phyloP scores from a whole-genome alignment of 2,113 vertebrate genomes.

The Cyprinodon tularosa region DNA sequence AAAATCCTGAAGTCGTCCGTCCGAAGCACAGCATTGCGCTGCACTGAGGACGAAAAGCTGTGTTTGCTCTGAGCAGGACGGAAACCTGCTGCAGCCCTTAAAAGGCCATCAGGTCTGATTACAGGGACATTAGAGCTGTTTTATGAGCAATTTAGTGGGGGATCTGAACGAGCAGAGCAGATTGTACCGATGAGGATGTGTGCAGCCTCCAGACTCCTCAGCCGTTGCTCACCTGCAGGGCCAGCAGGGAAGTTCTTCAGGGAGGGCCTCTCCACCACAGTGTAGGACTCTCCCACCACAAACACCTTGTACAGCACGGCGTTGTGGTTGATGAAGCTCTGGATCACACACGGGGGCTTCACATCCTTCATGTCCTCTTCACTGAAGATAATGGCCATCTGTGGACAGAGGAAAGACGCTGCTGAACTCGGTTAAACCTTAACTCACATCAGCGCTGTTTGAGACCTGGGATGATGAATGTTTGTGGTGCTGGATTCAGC shows the following conservation, averaged over 20 bases:
- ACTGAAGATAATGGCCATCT: conserved; percentile 99
- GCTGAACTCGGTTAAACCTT: neutral
- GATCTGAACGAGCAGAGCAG: conserved; percentile 40
- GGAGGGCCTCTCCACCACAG: conserved; percentile 94
- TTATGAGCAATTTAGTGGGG: conserved; percentile 67
- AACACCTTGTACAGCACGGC: conserved; percentile 98
- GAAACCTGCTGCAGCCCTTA: conserved; percentile 41
- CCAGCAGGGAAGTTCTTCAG: conserved; percentile 97
- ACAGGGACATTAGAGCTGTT: conserved; percentile 54
- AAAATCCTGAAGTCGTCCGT: conserved; percentile 47
- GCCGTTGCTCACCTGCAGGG: conserved; percentile 86
- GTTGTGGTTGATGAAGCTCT: conserved; percentile 99
- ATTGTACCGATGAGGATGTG: conserved; percentile 20
- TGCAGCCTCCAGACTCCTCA: conserved; percentile 14
- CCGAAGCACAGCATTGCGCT: conserved; percentile 20
- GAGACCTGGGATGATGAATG: neutral
- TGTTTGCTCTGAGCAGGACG: conserved; percentile 34
- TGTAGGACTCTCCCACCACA: conserved; percentile 95
- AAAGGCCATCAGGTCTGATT: conserved; percentile 50
- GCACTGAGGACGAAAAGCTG: conserved; percentile 28
- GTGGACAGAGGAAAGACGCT: conserved; percentile 20
- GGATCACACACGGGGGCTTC: conserved; percentile 93
- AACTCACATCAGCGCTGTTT: neutral
- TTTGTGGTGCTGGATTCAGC: conserved; percentile 40
- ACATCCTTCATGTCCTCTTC: conserved; percentile 92